Percentiles rank a stretch among this genome's conserved stretches.
phyloP scores from a whole-genome alignment of 2,113 vertebrate species.

The Larimichthys crocea region DNA sequence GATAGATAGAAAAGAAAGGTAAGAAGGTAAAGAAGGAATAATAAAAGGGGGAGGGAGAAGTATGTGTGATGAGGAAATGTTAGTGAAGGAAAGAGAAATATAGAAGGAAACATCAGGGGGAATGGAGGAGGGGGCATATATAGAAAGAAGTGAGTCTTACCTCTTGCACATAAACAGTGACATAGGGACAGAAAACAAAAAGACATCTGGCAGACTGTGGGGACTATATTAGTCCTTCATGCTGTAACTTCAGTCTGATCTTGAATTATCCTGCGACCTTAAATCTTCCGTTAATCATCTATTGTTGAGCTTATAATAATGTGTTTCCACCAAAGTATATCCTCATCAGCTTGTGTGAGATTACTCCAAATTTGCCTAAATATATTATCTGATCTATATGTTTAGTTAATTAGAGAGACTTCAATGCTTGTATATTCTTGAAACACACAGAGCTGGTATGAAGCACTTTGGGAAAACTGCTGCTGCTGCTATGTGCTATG shows the following conservation, averaged over 20 bases:
- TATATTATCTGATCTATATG: background rate
- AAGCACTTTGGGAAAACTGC: conserved; percentile 62
- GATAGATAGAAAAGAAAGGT: background rate
- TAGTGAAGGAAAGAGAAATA: conserved; percentile 14
- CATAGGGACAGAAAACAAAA: conserved; percentile 61
- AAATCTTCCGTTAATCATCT: conserved; percentile 34
- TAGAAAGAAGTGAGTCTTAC: conserved; percentile 79
- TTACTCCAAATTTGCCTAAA: conserved; percentile 7
- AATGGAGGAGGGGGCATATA: conserved; percentile 52
- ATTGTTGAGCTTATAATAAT: background rate
- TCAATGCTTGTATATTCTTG: background rate
- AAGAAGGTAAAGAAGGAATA: conserved; percentile 18
- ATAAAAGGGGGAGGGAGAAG: background rate
- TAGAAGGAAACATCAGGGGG: conserved; percentile 11
- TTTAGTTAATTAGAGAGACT: background rate
- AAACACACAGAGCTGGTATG: conserved; percentile 54
- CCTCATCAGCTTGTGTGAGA: conserved; percentile 42
- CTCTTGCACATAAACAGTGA: conserved; percentile 70
- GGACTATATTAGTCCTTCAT: conserved; percentile 3
- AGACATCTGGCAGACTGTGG: conserved; percentile 44
- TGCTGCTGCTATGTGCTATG: conserved; percentile 37
- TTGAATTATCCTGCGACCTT: conserved; percentile 18
- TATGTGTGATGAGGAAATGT: conserved; percentile 33
- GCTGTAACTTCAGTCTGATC: background rate
- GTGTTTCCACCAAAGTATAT: conserved; percentile 63